A percentile compares a stretch with the other conserved stretches of the same genome.
Evolutionary conservation across 2,888 invertebrate species (phyloP).

Genomic region (Rhingia rostrata): DNA sequence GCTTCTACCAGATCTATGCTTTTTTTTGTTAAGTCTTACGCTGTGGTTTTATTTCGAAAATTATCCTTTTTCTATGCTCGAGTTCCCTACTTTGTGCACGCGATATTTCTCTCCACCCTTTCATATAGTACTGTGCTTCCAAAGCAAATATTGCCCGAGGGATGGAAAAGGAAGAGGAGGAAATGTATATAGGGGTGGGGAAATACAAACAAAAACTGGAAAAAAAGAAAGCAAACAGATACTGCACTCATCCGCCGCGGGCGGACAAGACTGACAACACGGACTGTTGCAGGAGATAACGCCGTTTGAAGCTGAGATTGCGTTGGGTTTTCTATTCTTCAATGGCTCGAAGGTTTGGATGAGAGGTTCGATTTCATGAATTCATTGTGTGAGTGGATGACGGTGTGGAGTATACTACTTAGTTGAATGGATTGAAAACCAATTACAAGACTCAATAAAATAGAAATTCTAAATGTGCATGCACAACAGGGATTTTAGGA

Average conservation of each 20-base stretch:
- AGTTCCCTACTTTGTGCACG: slow-evolving; percentile 43
- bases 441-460: background rate
- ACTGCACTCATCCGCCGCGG: slow-evolving; percentile 36
- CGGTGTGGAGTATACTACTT: background rate
- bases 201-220: background rate
- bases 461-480: too few relatives aligned
- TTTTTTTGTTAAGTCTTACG: background rate
- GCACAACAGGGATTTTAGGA: too few relatives aligned
- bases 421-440: background rate
- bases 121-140: slow-evolving; percentile 29
- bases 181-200: slow-evolving; percentile 28
- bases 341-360: background rate
- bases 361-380: background rate
- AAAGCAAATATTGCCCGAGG: slow-evolving; percentile 55
- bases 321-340: slow-evolving; percentile 8
- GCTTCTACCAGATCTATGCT: slow-evolving; percentile 54
- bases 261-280: slow-evolving; percentile 56
- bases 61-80: slow-evolving; percentile 7
- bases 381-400: background rate
- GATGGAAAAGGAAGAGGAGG: slow-evolving; percentile 29
- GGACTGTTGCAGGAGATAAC: slow-evolving; percentile 45
- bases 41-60: slow-evolving; percentile 37
- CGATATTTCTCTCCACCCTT: slow-evolving; percentile 34
- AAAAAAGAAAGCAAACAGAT: slow-evolving; percentile 4
- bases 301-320: slow-evolving; percentile 11